Conservation (phyloP, 2,797 vertebrate species). For the Sciurus vulgaris region DNA sequence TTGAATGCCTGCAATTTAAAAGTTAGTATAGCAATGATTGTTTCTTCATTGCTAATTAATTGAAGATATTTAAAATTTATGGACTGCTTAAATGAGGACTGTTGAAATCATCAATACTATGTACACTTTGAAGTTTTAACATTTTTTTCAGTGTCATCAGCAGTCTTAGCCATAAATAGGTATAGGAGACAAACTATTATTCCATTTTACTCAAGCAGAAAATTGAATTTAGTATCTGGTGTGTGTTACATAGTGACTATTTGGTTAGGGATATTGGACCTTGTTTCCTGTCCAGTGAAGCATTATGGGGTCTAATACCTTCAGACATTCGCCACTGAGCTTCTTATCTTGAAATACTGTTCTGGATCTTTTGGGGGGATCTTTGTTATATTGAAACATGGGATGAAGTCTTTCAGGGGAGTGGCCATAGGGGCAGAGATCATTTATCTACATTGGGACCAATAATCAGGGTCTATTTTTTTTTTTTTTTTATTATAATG, state of each 20-base stretch:
- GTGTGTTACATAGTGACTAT: slow-evolving; percentile 75
- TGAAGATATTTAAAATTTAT: slow-evolving; percentile 64
- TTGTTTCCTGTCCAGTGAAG: slow-evolving; percentile 73
- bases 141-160: slow-evolving; percentile 63
- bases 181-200: slow-evolving; percentile 70
- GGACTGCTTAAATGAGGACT: slow-evolving; percentile 34
- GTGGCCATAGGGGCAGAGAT: background rate
- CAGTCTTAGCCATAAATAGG: slow-evolving; percentile 58
- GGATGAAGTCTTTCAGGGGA: background rate
- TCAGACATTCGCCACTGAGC: slow-evolving; percentile 57
- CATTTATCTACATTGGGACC: background rate
- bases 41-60: slow-evolving; percentile 17
- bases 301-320: slow-evolving; percentile 72
- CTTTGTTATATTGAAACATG: slow-evolving; percentile 40
- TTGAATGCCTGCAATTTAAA: slow-evolving; percentile 35
- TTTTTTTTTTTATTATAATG: slow-evolving; percentile 30
- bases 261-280: slow-evolving; percentile 76
- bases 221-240: slow-evolving; percentile 80
- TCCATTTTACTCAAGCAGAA: slow-evolving; percentile 78
- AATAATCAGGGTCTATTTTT: slow-evolving; percentile 30
- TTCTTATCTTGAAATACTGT: slow-evolving; percentile 52
- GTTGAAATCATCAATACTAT: slow-evolving; percentile 56
- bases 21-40: slow-evolving; percentile 13
- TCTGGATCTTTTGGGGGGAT: background rate
- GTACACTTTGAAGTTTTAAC: slow-evolving; percentile 66